Evolutionary conservation across 1,140 invertebrate species (phyloP).

Genomic region (Geopemphigus sp.): DNA sequence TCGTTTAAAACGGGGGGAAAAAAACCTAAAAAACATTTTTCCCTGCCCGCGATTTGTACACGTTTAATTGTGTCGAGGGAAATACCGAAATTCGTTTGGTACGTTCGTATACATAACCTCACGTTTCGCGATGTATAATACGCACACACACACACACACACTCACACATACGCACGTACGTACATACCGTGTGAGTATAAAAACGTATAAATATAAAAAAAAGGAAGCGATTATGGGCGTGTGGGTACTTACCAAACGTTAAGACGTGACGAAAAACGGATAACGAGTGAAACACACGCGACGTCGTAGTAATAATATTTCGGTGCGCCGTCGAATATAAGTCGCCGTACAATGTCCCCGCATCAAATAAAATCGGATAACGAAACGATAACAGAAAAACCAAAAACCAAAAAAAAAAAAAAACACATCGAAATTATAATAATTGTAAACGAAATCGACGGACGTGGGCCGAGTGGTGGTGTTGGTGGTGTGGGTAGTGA

Average conservation of each 20-base stretch:
- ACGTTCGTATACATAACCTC: no score
- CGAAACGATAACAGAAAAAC: conserved; percentile 51
- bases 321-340: conserved; percentile 45
- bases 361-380: conserved; percentile 53
- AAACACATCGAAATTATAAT: conserved; percentile 50
- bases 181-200: no score
- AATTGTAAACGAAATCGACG: conserved; percentile 24
- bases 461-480: no score
- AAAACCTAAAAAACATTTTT: no score
- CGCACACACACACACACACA: no score
- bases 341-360: conserved; percentile 23
- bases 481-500: no score
- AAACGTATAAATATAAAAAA: not conserved
- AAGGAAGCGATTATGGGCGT: not conserved
- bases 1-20: no score
- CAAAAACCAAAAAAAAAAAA: conserved; percentile 52
- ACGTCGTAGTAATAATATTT: conserved; percentile 34
- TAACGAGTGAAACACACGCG: conserved; percentile 34
- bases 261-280: conserved; percentile 40
- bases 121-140: no score
- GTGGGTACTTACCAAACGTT: conserved; percentile 39
- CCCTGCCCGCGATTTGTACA: no score
- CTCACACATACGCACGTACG: no score
- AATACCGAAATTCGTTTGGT: no score
- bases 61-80: no score